Conservation (phyloP, 37 sponge, comb jelly and placozoan species). For the Theonella swinhoei region DNA sequence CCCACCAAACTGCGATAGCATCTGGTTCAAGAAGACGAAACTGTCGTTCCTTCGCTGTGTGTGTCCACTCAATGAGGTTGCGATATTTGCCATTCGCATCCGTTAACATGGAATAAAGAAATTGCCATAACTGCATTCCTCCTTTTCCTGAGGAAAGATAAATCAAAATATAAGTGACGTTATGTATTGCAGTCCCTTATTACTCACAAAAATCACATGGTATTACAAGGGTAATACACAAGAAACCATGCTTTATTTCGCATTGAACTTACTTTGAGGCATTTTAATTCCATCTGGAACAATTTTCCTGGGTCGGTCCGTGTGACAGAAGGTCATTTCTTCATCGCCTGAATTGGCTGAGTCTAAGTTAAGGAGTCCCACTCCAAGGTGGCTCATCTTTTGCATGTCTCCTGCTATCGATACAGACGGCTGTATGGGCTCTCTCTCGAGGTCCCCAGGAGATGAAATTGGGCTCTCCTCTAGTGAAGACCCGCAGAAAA, state of each 20-base stretch:
- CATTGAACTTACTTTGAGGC: conserved; percentile 63
- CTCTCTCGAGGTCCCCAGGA: conserved; percentile 35
- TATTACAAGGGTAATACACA: no score
- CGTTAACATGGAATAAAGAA: conserved; percentile 76
- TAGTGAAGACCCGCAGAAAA: conserved; percentile 9
- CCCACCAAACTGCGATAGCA: conserved; percentile 87
- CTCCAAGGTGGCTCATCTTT: background rate
- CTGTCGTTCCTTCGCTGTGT: conserved; percentile 38
- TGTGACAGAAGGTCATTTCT: background rate
- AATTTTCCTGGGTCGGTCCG: background rate
- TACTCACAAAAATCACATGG: no score
- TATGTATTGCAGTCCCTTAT: background rate
- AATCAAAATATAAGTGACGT: background rate
- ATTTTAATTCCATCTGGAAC: conserved; percentile 58
- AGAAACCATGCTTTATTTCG: background rate
- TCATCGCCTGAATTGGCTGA: background rate
- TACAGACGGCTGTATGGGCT: background rate
- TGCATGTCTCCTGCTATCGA: background rate
- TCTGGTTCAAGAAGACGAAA: conserved; percentile 89
- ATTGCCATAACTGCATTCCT: conserved; percentile 90
- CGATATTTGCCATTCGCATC: conserved; percentile 44
- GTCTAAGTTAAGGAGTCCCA: background rate
- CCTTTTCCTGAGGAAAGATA: conserved; percentile 65
- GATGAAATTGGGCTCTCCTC: conserved; percentile 45
- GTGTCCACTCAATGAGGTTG: conserved; percentile 79